Base-by-base conservation (phyloP, 2,888 invertebrate species). In the Hydrotaea diabolus region DNA sequence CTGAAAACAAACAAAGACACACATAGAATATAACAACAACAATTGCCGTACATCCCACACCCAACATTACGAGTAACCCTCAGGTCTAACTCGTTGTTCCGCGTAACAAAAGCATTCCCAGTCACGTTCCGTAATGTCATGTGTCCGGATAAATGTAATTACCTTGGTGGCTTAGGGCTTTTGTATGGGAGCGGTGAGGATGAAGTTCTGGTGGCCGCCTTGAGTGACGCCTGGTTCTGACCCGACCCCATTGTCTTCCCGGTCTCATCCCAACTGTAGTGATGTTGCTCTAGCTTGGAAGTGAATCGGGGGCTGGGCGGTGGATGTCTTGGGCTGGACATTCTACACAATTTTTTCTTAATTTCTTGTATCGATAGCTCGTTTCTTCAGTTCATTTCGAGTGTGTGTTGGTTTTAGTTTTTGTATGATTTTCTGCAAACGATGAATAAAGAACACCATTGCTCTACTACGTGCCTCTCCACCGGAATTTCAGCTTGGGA, bases 131-230 rank as follows among this genome's bases (percentile, higher is more conserved):
- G 5, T 2, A 72, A 36, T 39, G 43, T 39, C 19, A 43, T 23
- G 64, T 55, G 39, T 23, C 17, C 4, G 11, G 13, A 21, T 23
- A 53, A 21, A 31, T 7, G 11, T 57, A 83, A 87, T 87, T 87
- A 92, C 93, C 92, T 91, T 80, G 91, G 89, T 73, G 91, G 89
- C 82, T 91, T 92, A 71, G 92, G 91, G 83, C 89, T 90, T 77
- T 89, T 86, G 75, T 90, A 90, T 39, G 91, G 90, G 85, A 89
- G 80, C 23, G 90, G 90, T 83, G 91, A 91, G 79, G 91, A 89
- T 43, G 87, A 86, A 0, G 90, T 87, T 11, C 91, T 86, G 0
- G 88, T 87, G 17, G 90, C 88, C 15, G 87, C 86, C 81, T 90
- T 90, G 83, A 84, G 82, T 87, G 87, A 72, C 86, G 88, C 55